A percentile compares a stretch with the other conserved stretches of the same genome.
Evolutionary conservation across 2,113 vertebrate genomes (phyloP).

Genomic region (Neofelis nebulosa): DNA sequence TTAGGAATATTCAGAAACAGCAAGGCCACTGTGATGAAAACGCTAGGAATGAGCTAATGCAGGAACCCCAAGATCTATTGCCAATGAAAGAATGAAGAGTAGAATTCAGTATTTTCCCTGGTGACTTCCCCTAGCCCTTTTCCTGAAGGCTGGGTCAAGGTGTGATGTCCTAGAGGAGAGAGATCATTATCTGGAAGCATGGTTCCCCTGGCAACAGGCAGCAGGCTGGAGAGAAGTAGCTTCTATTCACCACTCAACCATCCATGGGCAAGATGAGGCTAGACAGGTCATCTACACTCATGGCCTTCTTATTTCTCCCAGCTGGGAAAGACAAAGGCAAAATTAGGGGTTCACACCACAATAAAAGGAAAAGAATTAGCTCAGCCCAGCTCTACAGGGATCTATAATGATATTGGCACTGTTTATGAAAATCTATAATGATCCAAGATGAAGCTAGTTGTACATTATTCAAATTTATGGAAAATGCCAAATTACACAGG

Average conservation of each 20-base stretch:
- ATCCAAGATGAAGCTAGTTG: not conserved
- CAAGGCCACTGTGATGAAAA: not conserved
- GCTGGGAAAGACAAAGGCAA: not conserved
- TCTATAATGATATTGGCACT: not conserved
- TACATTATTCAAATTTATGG: conserved; percentile 23
- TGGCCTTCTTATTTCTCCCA: not conserved
- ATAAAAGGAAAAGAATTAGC: not conserved
- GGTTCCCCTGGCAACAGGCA: not conserved
- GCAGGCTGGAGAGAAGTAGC: not conserved
- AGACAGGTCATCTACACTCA: not conserved
- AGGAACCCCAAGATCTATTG: not conserved
- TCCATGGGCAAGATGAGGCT: not conserved
- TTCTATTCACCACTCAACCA: not conserved
- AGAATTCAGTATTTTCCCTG: not conserved
- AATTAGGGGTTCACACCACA: not conserved
- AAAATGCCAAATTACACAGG: not conserved
- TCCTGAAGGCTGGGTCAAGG: not conserved
- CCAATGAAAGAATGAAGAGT: not conserved
- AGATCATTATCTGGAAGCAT: not conserved
- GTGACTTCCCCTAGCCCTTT: not conserved
- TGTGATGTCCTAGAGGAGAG: not conserved
- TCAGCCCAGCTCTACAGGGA: not conserved
- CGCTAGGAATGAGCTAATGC: not conserved
- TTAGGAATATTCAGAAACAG: not conserved
- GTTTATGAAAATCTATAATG: conserved; percentile 28